Evolutionary conservation across 53 echinoderm and acorn worm genomes (phyloP).

Genomic region (Crossaster papposus): DNA sequence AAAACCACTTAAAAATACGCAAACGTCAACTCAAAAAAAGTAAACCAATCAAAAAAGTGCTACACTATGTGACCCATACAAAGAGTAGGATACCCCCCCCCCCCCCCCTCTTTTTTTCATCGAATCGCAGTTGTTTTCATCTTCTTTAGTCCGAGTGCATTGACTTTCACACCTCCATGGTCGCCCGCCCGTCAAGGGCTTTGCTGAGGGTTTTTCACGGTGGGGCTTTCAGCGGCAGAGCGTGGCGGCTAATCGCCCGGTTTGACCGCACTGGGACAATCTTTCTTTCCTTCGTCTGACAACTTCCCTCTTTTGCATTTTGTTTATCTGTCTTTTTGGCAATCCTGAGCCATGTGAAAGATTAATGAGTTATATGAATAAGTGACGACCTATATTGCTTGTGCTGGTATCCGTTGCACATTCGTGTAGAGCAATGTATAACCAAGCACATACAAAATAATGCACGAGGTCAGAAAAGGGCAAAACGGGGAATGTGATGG

Average conservation of each 20-base stretch:
- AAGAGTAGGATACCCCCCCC: not conserved
- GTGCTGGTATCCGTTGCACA: not conserved
- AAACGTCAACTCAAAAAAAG: too few relatives aligned
- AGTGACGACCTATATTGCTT: not conserved
- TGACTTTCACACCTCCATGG: slow-evolving; percentile 28
- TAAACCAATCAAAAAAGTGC: too few relatives aligned
- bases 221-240: slow-evolving; percentile 31
- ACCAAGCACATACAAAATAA: too few relatives aligned
- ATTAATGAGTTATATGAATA: not conserved
- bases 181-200: slow-evolving; percentile 1
- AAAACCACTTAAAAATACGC: too few relatives aligned
- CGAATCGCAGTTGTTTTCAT: not conserved
- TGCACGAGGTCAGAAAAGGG: too few relatives aligned
- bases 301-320: not conserved
- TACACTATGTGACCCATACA: too few relatives aligned
- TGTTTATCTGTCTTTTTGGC: not conserved
- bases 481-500: too few relatives aligned
- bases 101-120: too few relatives aligned
- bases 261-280: not conserved
- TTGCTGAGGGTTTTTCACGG: slow-evolving; percentile 26
- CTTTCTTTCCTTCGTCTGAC: not conserved
- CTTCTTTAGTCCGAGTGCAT: not conserved
- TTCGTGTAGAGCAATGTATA: not conserved
- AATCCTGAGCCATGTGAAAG: not conserved
- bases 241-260: slow-evolving; percentile 16